Conservation (phyloP, 2,797 vertebrate species). For the Malurus splendens region DNA sequence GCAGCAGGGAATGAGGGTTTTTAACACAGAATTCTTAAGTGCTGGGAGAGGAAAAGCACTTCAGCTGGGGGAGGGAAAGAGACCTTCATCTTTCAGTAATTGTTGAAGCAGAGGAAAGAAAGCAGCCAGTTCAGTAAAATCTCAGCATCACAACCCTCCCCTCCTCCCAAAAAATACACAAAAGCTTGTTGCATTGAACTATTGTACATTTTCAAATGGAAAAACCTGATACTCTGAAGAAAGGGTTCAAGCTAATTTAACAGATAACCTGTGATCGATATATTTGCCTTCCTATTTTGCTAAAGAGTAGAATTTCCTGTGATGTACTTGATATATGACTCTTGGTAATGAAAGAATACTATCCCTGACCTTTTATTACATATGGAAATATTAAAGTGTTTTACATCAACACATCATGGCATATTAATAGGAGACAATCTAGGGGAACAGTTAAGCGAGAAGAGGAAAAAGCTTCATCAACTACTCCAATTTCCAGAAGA, state of each 20-base stretch:
- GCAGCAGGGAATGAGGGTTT: background rate
- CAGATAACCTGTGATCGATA: conserved; percentile 32
- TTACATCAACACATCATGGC: conserved; percentile 49
- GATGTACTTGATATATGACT: conserved; percentile 43
- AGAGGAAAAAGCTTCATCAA: conserved; percentile 34
- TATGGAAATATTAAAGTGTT: conserved; percentile 65
- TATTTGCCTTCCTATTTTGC: conserved; percentile 47
- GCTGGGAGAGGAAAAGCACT: background rate
- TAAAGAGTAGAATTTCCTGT: conserved; percentile 28
- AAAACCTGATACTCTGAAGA: background rate
- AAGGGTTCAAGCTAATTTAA: background rate
- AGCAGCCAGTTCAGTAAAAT: background rate
- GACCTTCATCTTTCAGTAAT: background rate
- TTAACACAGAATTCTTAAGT: background rate
- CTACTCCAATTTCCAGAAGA: conserved; percentile 40
- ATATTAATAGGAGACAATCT: conserved; percentile 50
- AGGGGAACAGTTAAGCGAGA: conserved; percentile 27
- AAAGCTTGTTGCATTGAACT: background rate
- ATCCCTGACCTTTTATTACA: conserved; percentile 59
- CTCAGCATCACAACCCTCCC: background rate
- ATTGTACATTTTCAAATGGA: background rate
- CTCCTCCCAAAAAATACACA: background rate
- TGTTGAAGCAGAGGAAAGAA: background rate
- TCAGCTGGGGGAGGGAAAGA: background rate
- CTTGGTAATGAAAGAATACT: conserved; percentile 57